These are phyloP conservation scores for Bombylius major DNA, from an alignment of 2,888 invertebrate species.

Conservation along the genomic window DNA sequence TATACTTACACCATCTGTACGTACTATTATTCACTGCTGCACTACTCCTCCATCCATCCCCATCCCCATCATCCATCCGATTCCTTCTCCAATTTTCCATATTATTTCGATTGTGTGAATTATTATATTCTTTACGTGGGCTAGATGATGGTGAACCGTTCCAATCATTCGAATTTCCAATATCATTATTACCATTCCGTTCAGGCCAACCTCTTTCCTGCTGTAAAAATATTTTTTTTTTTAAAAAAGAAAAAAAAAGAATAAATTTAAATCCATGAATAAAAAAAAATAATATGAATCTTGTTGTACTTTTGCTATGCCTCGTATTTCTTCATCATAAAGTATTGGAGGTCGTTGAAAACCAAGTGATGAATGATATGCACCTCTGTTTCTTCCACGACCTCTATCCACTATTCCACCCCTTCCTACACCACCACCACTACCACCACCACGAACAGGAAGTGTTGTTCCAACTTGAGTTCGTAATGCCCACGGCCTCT, in stretches of 20 bases:
- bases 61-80: constrained; percentile 25
- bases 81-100: constrained; percentile 34
- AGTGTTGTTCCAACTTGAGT: constrained; percentile 30
- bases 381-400: constrained; percentile 22
- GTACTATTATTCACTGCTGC: constrained; percentile 9
- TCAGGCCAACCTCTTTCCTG: constrained; percentile 32
- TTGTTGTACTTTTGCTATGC: constrained; percentile 10
- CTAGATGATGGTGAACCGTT: constrained; percentile 31
- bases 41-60: constrained; percentile 17
- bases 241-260: constrained; percentile 1
- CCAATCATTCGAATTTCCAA: constrained; percentile 23
- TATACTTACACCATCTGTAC: constrained; percentile 29
- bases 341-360: constrained; percentile 29
- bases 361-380: constrained; percentile 12
- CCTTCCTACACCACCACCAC: constrained; percentile 35
- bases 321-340: constrained; percentile 27
- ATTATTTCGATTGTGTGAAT: constrained; percentile 23
- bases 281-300: not conserved
- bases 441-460: not conserved
- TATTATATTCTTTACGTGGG: constrained; percentile 31
- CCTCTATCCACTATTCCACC: constrained; percentile 41
- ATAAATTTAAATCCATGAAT: not conserved
- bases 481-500: constrained; percentile 37
- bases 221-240: constrained; percentile 15
- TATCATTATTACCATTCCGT: constrained; percentile 27